Base-by-base conservation (phyloP, 1,140 invertebrate species). In the Epicauta chinensis region DNA sequence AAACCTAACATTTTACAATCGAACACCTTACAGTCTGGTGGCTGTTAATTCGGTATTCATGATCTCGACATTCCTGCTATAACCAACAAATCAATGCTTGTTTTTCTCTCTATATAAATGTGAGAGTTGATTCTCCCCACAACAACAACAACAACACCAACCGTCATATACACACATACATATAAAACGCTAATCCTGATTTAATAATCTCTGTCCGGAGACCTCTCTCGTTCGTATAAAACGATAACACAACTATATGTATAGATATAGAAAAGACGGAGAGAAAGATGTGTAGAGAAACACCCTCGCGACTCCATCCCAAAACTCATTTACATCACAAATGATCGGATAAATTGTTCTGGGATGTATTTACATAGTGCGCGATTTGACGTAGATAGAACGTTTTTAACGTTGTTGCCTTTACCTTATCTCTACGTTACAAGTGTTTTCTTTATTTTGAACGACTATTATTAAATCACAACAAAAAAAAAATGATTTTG, bases 171-270 rank as follows among this genome's bases (percentile, higher is more conserved):
- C 23, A 23, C 23, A 23, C 23, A 23, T 59, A 61, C 56, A 61
- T 55, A 63, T 59, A 63, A 39, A 53, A 52, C 62, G 62, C 62
- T 64, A 64, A 64, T 64, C 62, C 62, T 64, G 62, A 64, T 64
- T 64, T 64, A 64, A 64, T 64, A 64, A 64, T 64, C 60, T 62
- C 60, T 62, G 60, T 62, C 56, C 53, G 50, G 53, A 39, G 55
- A 48, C 53, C 51, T 23, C 23, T 23, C 23, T 2, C 23, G 23
- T 23, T 23, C 23, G 23, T 23, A 23, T 23, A 23, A 23, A 23
- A 23, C 23, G 23, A 23, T 23, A 23, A 23, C 23, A 23, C 23
- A 23, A 23, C 23, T 23, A 23, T 5, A 23, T 23, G 23, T 23
- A 23, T 23, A 23, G 4, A n/a, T n/a, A n/a, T n/a, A n/a, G n/a